phyloP scores from a whole-genome alignment of 2,113 vertebrate species.

The Plecotus auritus region DNA sequence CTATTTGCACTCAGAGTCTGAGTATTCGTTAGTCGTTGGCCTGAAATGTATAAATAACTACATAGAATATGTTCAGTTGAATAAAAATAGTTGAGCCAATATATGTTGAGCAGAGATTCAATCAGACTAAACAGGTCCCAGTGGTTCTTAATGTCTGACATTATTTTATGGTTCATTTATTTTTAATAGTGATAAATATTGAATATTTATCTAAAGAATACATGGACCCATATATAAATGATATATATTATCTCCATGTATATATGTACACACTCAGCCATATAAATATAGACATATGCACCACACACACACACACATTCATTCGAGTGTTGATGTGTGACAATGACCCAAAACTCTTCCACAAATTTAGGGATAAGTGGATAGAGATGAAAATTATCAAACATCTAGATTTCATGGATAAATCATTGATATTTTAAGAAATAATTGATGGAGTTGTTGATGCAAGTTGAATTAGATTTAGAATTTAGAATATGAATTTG shows the following conservation, averaged over 20 bases:
- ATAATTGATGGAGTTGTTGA: slow-evolving; percentile 72
- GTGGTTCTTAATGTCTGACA: slow-evolving; percentile 44
- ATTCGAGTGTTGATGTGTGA: slow-evolving; percentile 34
- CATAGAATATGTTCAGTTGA: slow-evolving; percentile 3
- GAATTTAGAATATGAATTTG: slow-evolving; percentile 73
- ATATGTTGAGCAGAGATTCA: slow-evolving; percentile 39
- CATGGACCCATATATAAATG: slow-evolving; percentile 56
- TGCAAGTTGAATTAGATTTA: slow-evolving; percentile 79
- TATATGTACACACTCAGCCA: slow-evolving; percentile 59
- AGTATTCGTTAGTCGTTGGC: not conserved
- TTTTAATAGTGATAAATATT: slow-evolving; percentile 61
- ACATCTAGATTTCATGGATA: slow-evolving; percentile 70
- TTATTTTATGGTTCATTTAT: slow-evolving; percentile 67
- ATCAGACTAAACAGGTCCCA: slow-evolving; percentile 37
- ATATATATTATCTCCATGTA: slow-evolving; percentile 66
- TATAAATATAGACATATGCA: slow-evolving; percentile 34
- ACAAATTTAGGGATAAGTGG: slow-evolving; percentile 74
- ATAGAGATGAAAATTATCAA: slow-evolving; percentile 60
- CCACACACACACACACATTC: not conserved
- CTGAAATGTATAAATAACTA: slow-evolving; percentile 40
- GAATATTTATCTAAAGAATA: slow-evolving; percentile 66
- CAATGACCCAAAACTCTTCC: slow-evolving; percentile 53
- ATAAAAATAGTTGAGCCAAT: slow-evolving; percentile 9
- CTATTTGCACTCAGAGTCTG: slow-evolving; percentile 26
- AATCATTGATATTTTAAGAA: slow-evolving; percentile 68